Evolutionary conservation across 2,797 vertebrate genomes (phyloP), one percentile per base, ranked within the genome.

Genomic region (Sebastes nivosus): DNA sequence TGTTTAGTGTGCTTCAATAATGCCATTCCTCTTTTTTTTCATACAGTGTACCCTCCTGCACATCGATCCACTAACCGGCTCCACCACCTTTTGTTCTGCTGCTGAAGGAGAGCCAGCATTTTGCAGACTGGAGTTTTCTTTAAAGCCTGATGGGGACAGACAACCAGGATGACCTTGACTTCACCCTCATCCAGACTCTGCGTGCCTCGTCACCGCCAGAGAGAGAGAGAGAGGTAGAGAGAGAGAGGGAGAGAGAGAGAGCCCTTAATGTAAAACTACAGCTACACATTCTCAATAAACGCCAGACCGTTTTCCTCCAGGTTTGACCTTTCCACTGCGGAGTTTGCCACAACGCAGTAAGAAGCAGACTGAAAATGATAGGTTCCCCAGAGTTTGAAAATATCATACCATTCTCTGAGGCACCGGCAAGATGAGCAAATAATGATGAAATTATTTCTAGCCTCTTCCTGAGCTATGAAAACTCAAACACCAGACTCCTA

Each of bases 121-220:
- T 84, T 80, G 74, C 82, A 81, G 87, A 64, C 77, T 81, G 67
- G 84, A 79, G 84, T 91, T 94, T 89, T 89, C 90, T 91, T 82
- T 84, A 76, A 87, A 83, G 65, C 50, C 87, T 90, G 88, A 94
- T 79, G 82, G 84, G 84, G 87, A 91, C 79, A 86, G 90, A 94
- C 90, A 93, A 81, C 83, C 77, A 58, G 10, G 46, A 63, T 89
- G 94, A 95, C 94, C 94, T 93, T 91, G 90, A 83, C 81, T 92
- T 93, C 84, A 87, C 81, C 87, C 87, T 82, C 68, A 72, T 69
- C 75, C 81, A 74, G 82, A 83, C 80, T 85, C 38, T 32, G 57
- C 66, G 60, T 77, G 83, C 80, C 64, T 83, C 38, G 29, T 64
- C 75, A 73, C 70, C n/a, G 57, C 64, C 85, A 38, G 38, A 34